A percentile compares a stretch with the other conserved stretches of the same genome.
phyloP scores from a whole-genome alignment of 2,888 invertebrate genomes.

The Drepana falcataria region DNA sequence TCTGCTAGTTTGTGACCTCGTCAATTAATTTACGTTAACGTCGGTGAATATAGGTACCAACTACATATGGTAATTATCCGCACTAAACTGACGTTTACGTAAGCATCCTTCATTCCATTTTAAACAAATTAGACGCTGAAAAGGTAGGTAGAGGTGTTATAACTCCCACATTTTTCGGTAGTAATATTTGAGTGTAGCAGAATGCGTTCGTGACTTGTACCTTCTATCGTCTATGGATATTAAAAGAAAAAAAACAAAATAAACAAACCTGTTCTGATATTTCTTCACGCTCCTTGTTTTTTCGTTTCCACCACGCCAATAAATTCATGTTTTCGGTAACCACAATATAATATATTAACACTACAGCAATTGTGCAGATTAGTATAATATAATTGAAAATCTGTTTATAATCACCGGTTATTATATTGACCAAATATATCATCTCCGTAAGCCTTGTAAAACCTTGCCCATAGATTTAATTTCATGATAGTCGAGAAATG shows the following conservation, averaged over 20 bases:
- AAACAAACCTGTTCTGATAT: background rate
- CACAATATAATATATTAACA: background rate
- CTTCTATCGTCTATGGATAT: background rate
- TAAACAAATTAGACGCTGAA: too few species aligned
- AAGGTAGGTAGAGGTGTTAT: too few species aligned
- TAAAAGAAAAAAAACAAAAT: background rate
- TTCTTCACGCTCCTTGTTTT: conserved; percentile 10
- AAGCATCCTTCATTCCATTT: conserved; percentile 7
- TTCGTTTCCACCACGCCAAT: conserved; percentile 19
- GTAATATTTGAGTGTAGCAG: too few species aligned
- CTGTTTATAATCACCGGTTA: background rate
- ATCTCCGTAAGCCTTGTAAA: background rate
- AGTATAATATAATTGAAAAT: background rate
- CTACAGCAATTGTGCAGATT: background rate
- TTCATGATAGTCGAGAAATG: background rate
- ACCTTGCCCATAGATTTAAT: background rate
- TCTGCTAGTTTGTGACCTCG: conserved; percentile 61
- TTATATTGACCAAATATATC: background rate
- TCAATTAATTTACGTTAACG: conserved; percentile 61
- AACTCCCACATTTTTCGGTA: too few species aligned
- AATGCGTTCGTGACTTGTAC: too few species aligned
- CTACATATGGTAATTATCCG: conserved; percentile 36
- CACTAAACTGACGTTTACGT: conserved; percentile 41
- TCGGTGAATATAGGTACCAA: conserved; percentile 25
- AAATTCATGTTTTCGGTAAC: conserved; percentile 17